Conservation (phyloP, 2,888 invertebrate genomes). For the Drosophila anomelani region DNA sequence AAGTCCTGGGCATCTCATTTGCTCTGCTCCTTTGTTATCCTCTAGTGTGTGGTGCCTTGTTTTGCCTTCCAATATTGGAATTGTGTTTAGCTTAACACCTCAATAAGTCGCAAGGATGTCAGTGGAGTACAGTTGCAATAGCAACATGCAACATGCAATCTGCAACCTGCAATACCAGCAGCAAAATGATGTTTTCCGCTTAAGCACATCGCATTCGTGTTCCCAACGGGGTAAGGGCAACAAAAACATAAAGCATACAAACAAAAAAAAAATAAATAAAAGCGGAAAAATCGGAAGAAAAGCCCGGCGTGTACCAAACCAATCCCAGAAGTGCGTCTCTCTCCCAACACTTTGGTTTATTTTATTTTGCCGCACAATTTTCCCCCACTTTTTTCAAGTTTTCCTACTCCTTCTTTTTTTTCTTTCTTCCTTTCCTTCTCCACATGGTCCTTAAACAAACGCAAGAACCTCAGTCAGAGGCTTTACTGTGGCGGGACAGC, state of each 20-base stretch:
- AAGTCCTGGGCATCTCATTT: conserved; percentile 11
- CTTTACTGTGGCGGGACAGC: conserved; percentile 31
- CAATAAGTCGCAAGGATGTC: conserved; percentile 58
- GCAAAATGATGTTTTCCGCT: conserved; percentile 74
- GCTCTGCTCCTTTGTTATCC: neutral
- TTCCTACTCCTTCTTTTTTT: neutral
- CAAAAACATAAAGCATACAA: conserved; percentile 1
- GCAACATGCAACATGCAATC: conserved; percentile 45
- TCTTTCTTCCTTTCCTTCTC: neutral
- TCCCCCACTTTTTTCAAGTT: conserved; percentile 1
- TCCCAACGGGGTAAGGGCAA: conserved; percentile 33
- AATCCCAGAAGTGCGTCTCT: conserved; percentile 48
- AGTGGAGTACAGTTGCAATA: conserved; percentile 16
- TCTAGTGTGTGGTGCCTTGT: neutral
- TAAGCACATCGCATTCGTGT: conserved; percentile 70
- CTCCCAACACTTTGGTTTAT: conserved; percentile 44
- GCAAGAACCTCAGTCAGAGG: conserved; percentile 40
- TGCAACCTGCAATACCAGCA: conserved; percentile 31
- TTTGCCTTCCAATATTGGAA: conserved; percentile 25
- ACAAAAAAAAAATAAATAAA: conserved; percentile 2
- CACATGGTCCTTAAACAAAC: conserved; percentile 25
- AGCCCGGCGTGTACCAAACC: conserved; percentile 15
- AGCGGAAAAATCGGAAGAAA: conserved; percentile 8
- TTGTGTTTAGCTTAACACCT: conserved; percentile 64
- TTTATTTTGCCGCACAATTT: conserved; percentile 60